These are phyloP conservation scores for Ichneumon xanthorius DNA, from an alignment of 2,888 invertebrate genomes.

Conservation along the genomic window DNA sequence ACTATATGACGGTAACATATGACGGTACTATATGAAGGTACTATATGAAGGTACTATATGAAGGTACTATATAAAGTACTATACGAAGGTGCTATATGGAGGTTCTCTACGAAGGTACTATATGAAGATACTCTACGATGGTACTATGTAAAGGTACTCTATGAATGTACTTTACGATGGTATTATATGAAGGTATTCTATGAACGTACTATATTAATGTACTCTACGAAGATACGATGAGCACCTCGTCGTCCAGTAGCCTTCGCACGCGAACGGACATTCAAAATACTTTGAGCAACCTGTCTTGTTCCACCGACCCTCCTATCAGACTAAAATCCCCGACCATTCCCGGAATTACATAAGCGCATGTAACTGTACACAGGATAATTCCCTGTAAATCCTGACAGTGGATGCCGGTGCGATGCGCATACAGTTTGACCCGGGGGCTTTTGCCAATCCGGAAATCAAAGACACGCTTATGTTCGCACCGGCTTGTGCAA, in stretches of 20 bases:
- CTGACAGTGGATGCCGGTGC: background rate
- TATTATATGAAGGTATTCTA: too few species aligned
- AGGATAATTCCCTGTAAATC: constrained; percentile 6
- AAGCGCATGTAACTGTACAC: background rate
- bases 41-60: too few species aligned
- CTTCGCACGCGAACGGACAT: constrained; percentile 84
- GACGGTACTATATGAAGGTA: too few species aligned
- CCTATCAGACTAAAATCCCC: background rate
- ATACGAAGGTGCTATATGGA: constrained; percentile 45
- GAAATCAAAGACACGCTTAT: constrained; percentile 30
- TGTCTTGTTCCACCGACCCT: background rate
- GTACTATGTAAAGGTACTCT: too few species aligned
- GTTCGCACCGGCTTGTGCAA: background rate
- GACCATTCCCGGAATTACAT: background rate
- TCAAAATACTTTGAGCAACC: constrained; percentile 1
- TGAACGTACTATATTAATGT: too few species aligned
- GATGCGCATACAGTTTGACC: background rate
- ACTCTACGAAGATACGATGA: constrained; percentile 78
- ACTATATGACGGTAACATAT: too few species aligned
- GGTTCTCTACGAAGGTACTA: too few species aligned
- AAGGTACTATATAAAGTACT: too few species aligned
- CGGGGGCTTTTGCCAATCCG: constrained; percentile 22
- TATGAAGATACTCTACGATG: too few species aligned
- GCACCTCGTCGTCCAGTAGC: constrained; percentile 89
- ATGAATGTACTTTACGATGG: too few species aligned